Evolutionary conservation across 1,140 invertebrate species (phyloP).

Genomic region (Caenorhabditis tropicalis): DNA sequence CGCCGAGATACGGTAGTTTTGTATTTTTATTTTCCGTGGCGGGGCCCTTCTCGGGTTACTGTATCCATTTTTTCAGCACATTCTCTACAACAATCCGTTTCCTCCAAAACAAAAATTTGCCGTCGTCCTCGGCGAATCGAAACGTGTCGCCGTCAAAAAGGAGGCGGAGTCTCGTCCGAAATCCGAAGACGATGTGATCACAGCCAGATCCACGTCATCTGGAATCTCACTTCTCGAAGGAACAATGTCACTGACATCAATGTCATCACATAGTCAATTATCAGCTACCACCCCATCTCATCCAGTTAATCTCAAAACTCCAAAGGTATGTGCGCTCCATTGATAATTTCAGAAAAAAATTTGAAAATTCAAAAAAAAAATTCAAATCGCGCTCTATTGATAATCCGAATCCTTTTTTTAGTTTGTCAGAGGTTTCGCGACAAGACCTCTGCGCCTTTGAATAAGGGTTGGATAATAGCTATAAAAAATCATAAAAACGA

Average conservation of each 20-base stretch:
- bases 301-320: conserved; percentile 17
- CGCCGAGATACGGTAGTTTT: too few species aligned
- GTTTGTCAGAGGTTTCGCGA: too few species aligned
- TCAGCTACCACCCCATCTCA: not conserved
- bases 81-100: conserved; percentile 18
- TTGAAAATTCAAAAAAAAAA: too few species aligned
- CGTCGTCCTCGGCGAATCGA: not conserved
- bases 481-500: too few species aligned
- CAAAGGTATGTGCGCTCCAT: not conserved
- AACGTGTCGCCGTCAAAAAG: too few species aligned
- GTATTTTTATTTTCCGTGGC: not conserved
- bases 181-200: not conserved
- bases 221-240: not conserved
- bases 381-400: too few species aligned
- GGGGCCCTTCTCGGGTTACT: too few species aligned
- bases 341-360: not conserved
- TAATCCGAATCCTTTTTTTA: too few species aligned
- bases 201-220: not conserved
- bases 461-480: too few species aligned
- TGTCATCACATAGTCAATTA: conserved; percentile 18
- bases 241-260: not conserved
- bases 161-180: not conserved
- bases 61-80: not conserved
- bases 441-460: too few species aligned
- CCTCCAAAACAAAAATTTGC: not conserved